A percentile compares a stretch with the other conserved stretches of the same genome.
These are phyloP conservation scores for Empis livida DNA, from an alignment of 2,888 invertebrate genomes.

Conservation along the genomic window DNA sequence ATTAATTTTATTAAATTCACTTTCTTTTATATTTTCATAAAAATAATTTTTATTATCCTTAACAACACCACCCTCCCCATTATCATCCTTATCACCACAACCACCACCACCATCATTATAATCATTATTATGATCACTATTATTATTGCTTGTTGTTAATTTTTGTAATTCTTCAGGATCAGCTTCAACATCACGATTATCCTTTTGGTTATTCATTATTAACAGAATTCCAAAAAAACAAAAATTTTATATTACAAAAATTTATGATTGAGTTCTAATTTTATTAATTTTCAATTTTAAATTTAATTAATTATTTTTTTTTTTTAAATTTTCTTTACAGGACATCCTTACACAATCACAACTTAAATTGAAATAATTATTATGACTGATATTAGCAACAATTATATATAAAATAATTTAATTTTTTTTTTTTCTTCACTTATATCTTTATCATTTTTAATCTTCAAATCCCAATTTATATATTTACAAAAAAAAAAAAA, in stretches of 20 bases:
- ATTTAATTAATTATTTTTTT: not conserved
- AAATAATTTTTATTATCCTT: constrained; percentile 16
- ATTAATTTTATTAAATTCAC: not conserved
- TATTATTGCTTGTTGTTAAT: constrained; percentile 12
- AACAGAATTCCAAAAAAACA: not conserved
- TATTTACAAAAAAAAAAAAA: too few relatives aligned
- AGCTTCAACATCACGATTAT: constrained; percentile 7
- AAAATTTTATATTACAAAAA: not conserved
- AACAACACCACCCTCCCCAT: constrained; percentile 11
- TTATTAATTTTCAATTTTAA: not conserved
- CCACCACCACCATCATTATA: constrained; percentile 10
- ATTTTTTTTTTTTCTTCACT: too few relatives aligned
- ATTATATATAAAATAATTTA: too few relatives aligned
- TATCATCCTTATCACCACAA: constrained; percentile 2
- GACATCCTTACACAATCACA: too few relatives aligned
- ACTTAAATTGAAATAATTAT: too few relatives aligned
- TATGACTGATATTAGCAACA: too few relatives aligned
- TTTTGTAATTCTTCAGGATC: constrained; percentile 9
- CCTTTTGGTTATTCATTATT: constrained; percentile 2
- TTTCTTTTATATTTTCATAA: constrained; percentile 6
- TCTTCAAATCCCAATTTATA: too few relatives aligned
- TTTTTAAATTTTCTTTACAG: too few relatives aligned
- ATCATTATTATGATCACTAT: constrained; percentile 7
- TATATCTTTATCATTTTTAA: too few relatives aligned
- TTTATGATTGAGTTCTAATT: too few relatives aligned